Evolutionary conservation across 1,140 invertebrate genomes (phyloP), one percentile per base, ranked within the genome.

Genomic region (Drosophila ananassae): DNA sequence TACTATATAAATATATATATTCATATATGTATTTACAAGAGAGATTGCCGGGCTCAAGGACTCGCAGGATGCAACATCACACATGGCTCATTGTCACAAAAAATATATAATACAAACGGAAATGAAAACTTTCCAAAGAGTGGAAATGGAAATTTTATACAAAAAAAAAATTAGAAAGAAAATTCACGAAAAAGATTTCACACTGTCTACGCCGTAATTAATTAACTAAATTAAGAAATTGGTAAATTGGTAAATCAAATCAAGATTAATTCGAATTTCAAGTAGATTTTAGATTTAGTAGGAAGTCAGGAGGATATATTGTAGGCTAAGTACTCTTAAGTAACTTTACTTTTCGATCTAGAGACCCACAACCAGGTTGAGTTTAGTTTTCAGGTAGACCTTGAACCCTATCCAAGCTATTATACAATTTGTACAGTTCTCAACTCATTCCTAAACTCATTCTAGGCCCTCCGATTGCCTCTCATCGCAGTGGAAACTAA

Each of bases 101-200:
- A 69, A 77, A 73, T 17, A 17, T 17, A 17, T 17, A 62, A 58
- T 51, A 73, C 32, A 46, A 56, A 53, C 12, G 61, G 32, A 51
- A n/a, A 68, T 55, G 62, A 46, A 21, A 73, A 67, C 34, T 37
- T 32, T 47, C 52, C 32, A 17, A 17, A 17, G 54, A 68, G 47
- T 44, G 3, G 75, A 55, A 79, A 12, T n/a, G 12, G 5, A 13
- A 39, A 34, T 66, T 78, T 34, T 58, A 39, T 72, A 58, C 77
- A 28, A 28, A 7, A 28, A 28, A 28, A 80, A 61, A 46, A 10
- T 73, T 44, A 51, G 69, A 37, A 73, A 37, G 34, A 37, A 79
- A 89, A 89, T 89, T 87, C 83, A 87, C 84, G 83, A 83, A 89
- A 76, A 83, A 84, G 57, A 59, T 89, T 89, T 79, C 83, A 89